A percentile compares a stretch with the other conserved stretches of the same genome.
Evolutionary conservation across 2,888 invertebrate species (phyloP).

Genomic region (Polymixis flavicincta): DNA sequence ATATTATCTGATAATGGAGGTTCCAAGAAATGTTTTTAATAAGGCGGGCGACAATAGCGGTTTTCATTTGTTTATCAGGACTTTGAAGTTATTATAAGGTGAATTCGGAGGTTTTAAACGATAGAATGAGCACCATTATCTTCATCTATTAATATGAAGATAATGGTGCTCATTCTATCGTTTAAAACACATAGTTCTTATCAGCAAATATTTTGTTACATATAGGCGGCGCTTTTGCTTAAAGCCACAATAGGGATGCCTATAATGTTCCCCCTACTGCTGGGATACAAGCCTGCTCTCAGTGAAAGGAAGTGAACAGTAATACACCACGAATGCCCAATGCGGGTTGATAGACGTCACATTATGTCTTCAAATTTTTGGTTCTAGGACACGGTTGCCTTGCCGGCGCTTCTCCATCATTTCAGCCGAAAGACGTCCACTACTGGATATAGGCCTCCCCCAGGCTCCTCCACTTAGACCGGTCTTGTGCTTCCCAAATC

Average conservation of each 20-base stretch:
- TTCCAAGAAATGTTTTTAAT: slow-evolving; percentile 45
- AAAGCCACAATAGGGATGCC: not conserved
- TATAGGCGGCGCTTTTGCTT: not conserved
- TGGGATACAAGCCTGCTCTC: not conserved
- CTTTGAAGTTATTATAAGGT: not conserved
- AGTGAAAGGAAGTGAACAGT: not conserved
- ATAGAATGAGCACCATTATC: too few species aligned
- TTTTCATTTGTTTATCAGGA: slow-evolving; percentile 3
- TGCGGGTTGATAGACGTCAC: not conserved
- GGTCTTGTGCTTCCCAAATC: too few species aligned
- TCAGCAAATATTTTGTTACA: not conserved
- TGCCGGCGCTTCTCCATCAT: not conserved
- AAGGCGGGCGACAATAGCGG: slow-evolving; percentile 22
- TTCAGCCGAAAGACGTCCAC: too few species aligned
- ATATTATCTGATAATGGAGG: slow-evolving; percentile 33
- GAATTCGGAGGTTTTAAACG: too few species aligned
- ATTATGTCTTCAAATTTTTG: not conserved
- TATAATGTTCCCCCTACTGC: not conserved
- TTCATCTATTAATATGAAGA: not conserved
- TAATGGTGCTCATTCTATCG: not conserved
- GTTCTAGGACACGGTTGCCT: not conserved
- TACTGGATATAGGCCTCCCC: too few species aligned
- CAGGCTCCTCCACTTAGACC: too few species aligned
- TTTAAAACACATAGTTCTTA: not conserved
- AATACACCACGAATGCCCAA: not conserved